Conservation (phyloP, 30 jellyfish, hydroid and myxozoan genomes). For the Aurelia sp. region DNA sequence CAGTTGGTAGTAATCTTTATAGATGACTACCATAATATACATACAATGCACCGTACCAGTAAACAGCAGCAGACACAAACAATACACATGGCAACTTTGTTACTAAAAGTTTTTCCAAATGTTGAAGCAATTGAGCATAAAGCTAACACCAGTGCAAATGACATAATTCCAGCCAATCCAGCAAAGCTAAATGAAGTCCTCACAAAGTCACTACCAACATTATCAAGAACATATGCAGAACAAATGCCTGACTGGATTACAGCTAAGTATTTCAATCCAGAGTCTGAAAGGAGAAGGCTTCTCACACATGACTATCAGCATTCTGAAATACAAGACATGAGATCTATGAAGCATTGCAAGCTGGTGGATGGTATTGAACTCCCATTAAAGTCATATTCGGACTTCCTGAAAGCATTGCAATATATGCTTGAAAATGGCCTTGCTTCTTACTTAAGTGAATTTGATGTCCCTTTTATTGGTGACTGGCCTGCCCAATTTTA, state of each 20-base stretch:
- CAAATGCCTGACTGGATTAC: conserved; percentile 19
- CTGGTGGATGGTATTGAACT: no score
- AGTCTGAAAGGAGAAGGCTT: conserved; percentile 25
- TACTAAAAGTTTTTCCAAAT: no score
- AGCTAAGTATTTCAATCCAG: conserved; percentile 11
- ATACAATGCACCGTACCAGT: no score
- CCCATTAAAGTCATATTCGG: no score
- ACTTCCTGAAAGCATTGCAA: no score
- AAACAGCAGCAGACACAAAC: no score
- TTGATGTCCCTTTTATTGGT: conserved; percentile 22
- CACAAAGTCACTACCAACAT: conserved; percentile 14
- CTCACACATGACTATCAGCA: conserved; percentile 14
- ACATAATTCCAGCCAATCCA: conserved; percentile 9
- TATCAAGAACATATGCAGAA: conserved; percentile 20
- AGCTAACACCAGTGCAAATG: conserved; percentile 1
- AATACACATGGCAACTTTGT: no score
- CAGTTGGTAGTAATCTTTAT: no score
- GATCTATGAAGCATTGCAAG: no score
- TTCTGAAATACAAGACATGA: conserved; percentile 20
- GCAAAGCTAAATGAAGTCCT: conserved; percentile 21
- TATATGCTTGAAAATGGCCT: conserved; percentile 2
- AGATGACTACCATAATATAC: no score
- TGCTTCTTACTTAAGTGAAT: conserved; percentile 8
- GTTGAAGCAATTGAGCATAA: no score
- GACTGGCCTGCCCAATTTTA: no score